Percentiles rank a stretch among this genome's conserved stretches.
Evolutionary conservation across 2,113 vertebrate species (phyloP).

Genomic region (Actinemys pallida): DNA sequence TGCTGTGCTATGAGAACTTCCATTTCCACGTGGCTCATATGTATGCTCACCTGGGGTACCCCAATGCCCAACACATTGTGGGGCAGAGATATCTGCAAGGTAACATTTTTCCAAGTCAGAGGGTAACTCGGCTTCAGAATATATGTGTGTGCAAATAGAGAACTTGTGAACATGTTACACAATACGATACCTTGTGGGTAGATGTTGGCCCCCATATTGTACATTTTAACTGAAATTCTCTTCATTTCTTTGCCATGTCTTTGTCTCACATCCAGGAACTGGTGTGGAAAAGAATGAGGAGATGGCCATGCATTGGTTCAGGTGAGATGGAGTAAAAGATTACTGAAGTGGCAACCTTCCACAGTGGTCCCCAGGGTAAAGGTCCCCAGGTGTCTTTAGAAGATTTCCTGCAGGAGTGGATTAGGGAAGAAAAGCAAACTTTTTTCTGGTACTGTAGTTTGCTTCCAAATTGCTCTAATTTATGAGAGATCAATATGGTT

Average conservation of each 20-base stretch:
- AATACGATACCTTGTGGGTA: neutral
- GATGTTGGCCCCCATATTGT: neutral
- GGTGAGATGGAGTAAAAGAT: constrained; percentile 47
- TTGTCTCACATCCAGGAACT: constrained; percentile 61
- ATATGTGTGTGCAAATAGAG: accelerated
- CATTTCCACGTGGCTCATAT: constrained; percentile 72
- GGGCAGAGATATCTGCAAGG: constrained; percentile 80
- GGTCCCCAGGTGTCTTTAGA: neutral
- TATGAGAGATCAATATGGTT: neutral
- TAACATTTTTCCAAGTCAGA: neutral
- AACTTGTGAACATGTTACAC: accelerated
- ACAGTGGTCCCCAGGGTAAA: neutral
- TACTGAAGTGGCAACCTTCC: neutral
- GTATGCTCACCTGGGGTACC: constrained; percentile 65
- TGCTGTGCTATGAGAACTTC: constrained; percentile 62
- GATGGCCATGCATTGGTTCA: constrained; percentile 77
- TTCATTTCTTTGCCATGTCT: neutral
- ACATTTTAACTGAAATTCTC: neutral
- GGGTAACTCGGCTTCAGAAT: neutral
- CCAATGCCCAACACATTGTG: constrained; percentile 69
- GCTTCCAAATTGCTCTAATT: neutral
- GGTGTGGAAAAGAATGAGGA: constrained; percentile 70
- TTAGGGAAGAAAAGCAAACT: neutral
- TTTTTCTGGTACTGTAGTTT: neutral
- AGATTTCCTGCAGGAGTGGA: neutral